phyloP scores from a whole-genome alignment of 2,797 vertebrate genomes.

The Amazona ochrocephala region DNA sequence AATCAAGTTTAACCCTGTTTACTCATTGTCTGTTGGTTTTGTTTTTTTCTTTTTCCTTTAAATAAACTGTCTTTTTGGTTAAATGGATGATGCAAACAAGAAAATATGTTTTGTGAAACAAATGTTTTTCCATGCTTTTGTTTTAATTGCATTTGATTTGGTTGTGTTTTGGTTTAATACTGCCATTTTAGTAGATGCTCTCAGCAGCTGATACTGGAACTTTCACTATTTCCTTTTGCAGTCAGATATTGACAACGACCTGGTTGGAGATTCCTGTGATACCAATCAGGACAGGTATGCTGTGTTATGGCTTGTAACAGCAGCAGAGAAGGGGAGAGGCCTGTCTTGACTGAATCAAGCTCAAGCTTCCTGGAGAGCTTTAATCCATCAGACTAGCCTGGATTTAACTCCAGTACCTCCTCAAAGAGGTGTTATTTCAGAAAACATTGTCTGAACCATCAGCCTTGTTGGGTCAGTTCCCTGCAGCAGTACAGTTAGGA shows the following conservation, averaged over 20 bases:
- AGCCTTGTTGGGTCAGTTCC: neutral
- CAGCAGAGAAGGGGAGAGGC: neutral
- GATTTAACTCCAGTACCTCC: neutral
- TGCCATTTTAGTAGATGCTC: neutral
- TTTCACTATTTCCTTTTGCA: constrained; percentile 71
- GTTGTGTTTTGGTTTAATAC: neutral
- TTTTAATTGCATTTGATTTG: neutral
- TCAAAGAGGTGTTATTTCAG: neutral
- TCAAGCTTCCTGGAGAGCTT: neutral
- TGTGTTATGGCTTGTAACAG: neutral
- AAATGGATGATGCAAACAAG: neutral
- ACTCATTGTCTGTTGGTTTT: neutral
- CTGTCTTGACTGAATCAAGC: neutral
- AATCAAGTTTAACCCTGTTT: neutral
- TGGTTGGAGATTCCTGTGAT: constrained; percentile 97
- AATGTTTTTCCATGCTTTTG: neutral
- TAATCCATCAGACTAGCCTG: neutral
- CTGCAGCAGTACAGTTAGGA: neutral
- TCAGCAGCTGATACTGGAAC: neutral
- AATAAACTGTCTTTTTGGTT: neutral
- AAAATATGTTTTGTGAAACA: neutral
- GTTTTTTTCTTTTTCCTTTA: neutral
- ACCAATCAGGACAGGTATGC: constrained; percentile 98
- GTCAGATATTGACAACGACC: constrained; percentile 95
- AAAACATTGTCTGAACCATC: neutral